Conservation (phyloP, 2,888 invertebrate species). For the Mythimna vitellina region DNA sequence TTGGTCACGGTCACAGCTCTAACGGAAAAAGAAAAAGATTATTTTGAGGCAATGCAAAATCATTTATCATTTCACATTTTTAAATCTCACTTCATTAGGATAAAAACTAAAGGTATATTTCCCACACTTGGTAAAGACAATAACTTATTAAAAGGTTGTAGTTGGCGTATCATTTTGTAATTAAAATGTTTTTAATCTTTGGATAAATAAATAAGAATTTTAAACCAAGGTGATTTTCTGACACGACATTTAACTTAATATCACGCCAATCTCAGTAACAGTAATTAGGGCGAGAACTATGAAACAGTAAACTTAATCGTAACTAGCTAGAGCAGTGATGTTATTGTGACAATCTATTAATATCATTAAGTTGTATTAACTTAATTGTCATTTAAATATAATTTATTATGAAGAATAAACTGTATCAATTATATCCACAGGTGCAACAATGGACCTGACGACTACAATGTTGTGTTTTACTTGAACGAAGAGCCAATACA, state of each 20-base stretch:
- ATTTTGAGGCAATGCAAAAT: neutral
- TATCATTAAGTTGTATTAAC: neutral
- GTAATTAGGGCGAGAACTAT: neutral
- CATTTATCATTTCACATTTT: neutral
- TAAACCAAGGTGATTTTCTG: no score
- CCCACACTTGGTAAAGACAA: no score
- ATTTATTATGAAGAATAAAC: neutral
- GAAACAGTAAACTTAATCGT: neutral
- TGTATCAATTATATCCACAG: slow-evolving; percentile 63
- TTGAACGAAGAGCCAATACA: slow-evolving; percentile 82
- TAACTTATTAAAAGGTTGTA: no score
- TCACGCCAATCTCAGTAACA: slow-evolving; percentile 1
- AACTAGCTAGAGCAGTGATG: neutral
- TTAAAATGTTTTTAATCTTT: no score
- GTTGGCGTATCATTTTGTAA: neutral
- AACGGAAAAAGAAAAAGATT: neutral
- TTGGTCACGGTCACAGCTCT: slow-evolving; percentile 1
- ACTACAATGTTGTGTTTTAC: slow-evolving; percentile 82
- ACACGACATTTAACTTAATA: neutral
- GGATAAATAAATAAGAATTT: no score
- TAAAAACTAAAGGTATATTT: no score
- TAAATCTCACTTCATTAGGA: no score
- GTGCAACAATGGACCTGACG: slow-evolving; percentile 68
- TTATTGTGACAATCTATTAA: neutral
- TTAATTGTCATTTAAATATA: neutral